Evolutionary conservation across 2,888 invertebrate species (phyloP), one percentile per base, ranked within the genome.

Genomic region (Patella depressa): DNA sequence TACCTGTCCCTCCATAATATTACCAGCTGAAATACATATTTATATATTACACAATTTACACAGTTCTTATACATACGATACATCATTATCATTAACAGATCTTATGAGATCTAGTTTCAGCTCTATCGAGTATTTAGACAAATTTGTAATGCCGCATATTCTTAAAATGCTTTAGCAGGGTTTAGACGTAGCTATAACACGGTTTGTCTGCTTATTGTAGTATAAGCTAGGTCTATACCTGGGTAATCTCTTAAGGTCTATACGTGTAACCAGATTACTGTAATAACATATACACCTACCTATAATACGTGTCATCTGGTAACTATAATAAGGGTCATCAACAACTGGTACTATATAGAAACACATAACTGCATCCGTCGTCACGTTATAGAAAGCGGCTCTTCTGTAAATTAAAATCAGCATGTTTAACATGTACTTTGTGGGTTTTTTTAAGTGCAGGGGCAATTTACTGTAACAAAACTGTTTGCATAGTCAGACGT

Each of bases 301-400:
- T 78, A 88, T 89, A 17, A 87, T 77, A 72, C 89, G 82, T 24
- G 87, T 85, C 74, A 89, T 77, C 74, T 88, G 82, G 73, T 82
- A 89, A 59, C 80, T 79, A 78, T 89, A 89, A 78, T 84, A 85
- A 0, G 84, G 85, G 69, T 88, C 87, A 17, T 85, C 85, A 1
- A 76, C 74, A 11, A 89, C 79, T 19, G 83, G 82, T 12, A 81
- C 83, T n/a, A 89, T 85, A 76, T 85, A 83, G 59, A 86, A 82
- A 79, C 89, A 89, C 79, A 88, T 82, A 14, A 87, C 81, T 15
- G 87, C 87, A 77, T 89, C 89, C 19, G 78, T 75, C 7, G 80
- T 81, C 11, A 81, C 74, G 5, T 73, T 74, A 9, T 79, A 75
- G 54, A 79, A 83, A 19, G 77, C 79, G 12, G 78, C 65, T 45